Conservation (phyloP, 2,113 vertebrate species). For the Bubalus kerabau region DNA sequence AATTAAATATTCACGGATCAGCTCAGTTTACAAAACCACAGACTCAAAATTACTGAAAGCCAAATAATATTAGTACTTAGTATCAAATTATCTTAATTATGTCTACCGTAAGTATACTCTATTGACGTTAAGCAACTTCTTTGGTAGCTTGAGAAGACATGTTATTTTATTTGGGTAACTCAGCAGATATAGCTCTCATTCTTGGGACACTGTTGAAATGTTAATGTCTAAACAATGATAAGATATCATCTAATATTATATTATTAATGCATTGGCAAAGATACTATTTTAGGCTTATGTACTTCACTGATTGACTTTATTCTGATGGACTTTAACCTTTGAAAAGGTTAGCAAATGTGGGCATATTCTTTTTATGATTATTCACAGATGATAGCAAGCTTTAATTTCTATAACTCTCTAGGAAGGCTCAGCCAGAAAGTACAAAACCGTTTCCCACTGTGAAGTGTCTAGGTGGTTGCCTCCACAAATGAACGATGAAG, state of each 20-base stretch:
- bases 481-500: neutral
- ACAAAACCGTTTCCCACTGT: rapidly evolving
- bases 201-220: neutral
- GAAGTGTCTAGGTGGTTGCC: neutral
- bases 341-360: neutral
- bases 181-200: neutral
- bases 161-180: neutral
- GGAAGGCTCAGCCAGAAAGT: neutral
- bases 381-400: neutral
- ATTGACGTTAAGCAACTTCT: neutral
- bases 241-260: neutral
- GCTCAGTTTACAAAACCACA: slow-evolving; percentile 29
- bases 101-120: neutral
- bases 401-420: neutral
- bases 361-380: neutral
- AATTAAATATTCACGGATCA: slow-evolving; percentile 55
- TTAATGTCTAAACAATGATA: neutral
- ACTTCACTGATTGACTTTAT: neutral
- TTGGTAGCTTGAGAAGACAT: neutral
- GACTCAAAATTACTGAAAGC: neutral
- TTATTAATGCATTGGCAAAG: neutral
- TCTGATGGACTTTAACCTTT: neutral
- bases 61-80: neutral
- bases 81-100: neutral
- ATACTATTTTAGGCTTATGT: neutral